phyloP scores from a whole-genome alignment of 2,888 invertebrate species.

The Odontocolon sp. region DNA sequence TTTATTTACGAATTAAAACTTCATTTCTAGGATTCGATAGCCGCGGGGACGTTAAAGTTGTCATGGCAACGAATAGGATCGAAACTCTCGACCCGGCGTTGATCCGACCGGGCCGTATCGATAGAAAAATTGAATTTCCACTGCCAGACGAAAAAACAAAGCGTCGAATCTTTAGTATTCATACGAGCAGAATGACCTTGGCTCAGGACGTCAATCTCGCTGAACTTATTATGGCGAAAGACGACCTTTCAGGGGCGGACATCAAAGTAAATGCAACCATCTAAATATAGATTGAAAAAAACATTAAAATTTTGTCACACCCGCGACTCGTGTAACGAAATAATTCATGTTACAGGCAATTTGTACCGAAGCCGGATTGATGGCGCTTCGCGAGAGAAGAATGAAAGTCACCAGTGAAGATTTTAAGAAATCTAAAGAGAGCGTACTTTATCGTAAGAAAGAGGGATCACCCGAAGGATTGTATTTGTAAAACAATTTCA shows the following conservation, averaged over 20 bases:
- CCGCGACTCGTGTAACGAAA: background rate
- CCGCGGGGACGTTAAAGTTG: conserved; percentile 85
- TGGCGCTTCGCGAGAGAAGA: conserved; percentile 97
- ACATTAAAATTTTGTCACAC: background rate
- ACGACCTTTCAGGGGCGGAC: conserved; percentile 98
- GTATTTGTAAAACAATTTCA: conserved; percentile 89
- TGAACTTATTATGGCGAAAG: conserved; percentile 99
- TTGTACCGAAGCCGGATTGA: conserved; percentile 99
- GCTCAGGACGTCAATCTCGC: conserved; percentile 98
- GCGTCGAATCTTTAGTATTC: conserved; percentile 97
- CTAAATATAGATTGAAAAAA: background rate
- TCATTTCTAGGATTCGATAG: conserved; percentile 77
- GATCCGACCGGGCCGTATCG: conserved; percentile 99
- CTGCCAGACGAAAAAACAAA: conserved; percentile 99
- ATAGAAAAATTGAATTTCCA: conserved; percentile 99
- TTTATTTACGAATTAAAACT: conserved; percentile 4
- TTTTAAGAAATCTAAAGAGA: conserved; percentile 99
- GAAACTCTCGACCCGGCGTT: conserved; percentile 99
- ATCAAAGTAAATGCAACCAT: conserved; percentile 86
- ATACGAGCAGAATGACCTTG: conserved; percentile 99
- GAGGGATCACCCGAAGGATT: conserved; percentile 99
- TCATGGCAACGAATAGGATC: conserved; percentile 99
- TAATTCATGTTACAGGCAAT: conserved; percentile 88
- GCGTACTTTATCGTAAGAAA: conserved; percentile 98
- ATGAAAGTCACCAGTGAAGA: conserved; percentile 99